A percentile compares a stretch with the other conserved stretches of the same genome.
Evolutionary conservation across 2,888 invertebrate genomes (phyloP).

Genomic region (Drosophila mercatorum): DNA sequence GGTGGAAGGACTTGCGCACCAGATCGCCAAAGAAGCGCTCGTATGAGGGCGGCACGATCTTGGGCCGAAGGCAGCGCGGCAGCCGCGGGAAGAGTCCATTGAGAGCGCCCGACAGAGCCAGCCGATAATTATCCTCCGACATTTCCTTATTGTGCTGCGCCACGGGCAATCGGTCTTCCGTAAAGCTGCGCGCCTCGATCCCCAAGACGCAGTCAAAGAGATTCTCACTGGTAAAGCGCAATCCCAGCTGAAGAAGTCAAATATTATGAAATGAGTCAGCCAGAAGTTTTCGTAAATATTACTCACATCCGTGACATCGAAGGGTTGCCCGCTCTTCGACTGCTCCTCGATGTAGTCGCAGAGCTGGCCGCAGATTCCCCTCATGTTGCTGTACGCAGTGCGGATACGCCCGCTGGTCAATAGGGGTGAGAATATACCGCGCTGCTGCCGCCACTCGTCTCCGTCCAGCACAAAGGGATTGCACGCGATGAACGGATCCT

Average conservation of each 20-base stretch:
- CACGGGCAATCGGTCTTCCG: slow-evolving; percentile 74
- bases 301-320: slow-evolving; percentile 84
- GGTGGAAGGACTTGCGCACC: slow-evolving; percentile 67
- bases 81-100: slow-evolving; percentile 78
- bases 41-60: slow-evolving; percentile 86
- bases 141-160: slow-evolving; percentile 79
- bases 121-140: slow-evolving; percentile 72
- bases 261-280: neutral
- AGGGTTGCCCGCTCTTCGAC: slow-evolving; percentile 62
- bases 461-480: slow-evolving; percentile 86
- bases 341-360: slow-evolving; percentile 82
- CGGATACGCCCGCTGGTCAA: slow-evolving; percentile 86
- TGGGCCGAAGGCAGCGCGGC: slow-evolving; percentile 65
- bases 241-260: slow-evolving; percentile 65
- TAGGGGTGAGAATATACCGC: slow-evolving; percentile 85
- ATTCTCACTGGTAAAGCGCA: slow-evolving; percentile 84
- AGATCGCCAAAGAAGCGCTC: slow-evolving; percentile 84
- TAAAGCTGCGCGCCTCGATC: slow-evolving; percentile 84
- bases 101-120: slow-evolving; percentile 71
- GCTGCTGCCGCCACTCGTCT: slow-evolving; percentile 85
- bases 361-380: slow-evolving; percentile 84
- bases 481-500: slow-evolving; percentile 85
- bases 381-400: slow-evolving; percentile 85
- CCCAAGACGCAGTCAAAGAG: slow-evolving; percentile 85
- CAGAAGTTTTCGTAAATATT: neutral